These are phyloP conservation scores for Meloidogyne exigua DNA, from an alignment of 1,140 invertebrate genomes.

Conservation along the genomic window DNA sequence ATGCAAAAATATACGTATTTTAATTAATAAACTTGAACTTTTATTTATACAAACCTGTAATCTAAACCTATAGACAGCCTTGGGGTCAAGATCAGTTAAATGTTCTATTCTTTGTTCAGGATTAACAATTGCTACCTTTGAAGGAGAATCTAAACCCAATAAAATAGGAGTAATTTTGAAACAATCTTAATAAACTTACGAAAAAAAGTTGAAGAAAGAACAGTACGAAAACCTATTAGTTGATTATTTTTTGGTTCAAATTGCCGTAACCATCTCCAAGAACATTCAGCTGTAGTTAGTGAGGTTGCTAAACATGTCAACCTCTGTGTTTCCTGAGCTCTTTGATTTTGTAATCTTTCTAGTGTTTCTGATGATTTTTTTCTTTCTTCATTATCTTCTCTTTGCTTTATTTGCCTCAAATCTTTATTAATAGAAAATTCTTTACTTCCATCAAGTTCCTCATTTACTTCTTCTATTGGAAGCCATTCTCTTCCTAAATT, in stretches of 20 bases:
- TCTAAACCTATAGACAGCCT: conserved; percentile 14
- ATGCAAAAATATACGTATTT: too few relatives aligned
- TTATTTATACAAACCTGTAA: not conserved
- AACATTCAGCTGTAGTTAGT: conserved; percentile 12
- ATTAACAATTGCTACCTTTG: conserved; percentile 27
- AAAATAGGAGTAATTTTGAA: not conserved
- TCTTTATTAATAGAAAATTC: not conserved
- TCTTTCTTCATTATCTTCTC: not conserved
- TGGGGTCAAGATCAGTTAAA: not conserved
- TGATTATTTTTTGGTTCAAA: not conserved
- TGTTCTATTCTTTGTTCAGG: conserved; percentile 12
- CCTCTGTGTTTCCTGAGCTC: not conserved
- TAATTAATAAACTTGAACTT: not conserved
- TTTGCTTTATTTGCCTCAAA: not conserved
- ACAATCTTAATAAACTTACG: not conserved
- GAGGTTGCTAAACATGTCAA: conserved; percentile 18
- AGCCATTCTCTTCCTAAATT: conserved; percentile 25
- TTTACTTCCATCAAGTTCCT: not conserved
- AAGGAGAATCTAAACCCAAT: not conserved
- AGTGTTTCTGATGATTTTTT: not conserved
- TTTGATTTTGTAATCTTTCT: not conserved
- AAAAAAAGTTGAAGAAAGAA: conserved; percentile 16
- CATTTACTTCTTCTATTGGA: conserved; percentile 14
- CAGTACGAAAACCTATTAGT: conserved; percentile 21
- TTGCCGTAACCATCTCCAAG: conserved; percentile 18